These are phyloP conservation scores for Heliangelus exortis DNA, from an alignment of 2,797 vertebrate species.

Conservation along the genomic window DNA sequence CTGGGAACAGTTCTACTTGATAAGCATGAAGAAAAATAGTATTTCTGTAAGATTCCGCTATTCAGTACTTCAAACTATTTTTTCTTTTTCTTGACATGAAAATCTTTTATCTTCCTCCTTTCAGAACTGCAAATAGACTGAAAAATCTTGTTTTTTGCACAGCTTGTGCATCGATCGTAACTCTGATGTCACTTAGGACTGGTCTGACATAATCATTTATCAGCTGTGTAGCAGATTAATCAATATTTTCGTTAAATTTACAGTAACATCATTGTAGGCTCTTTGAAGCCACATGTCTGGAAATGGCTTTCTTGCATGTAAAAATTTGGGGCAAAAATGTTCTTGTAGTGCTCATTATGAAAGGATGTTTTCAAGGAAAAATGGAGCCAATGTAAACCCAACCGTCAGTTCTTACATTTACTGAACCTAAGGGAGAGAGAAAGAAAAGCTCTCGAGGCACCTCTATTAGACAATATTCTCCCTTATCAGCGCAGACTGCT, in stretches of 20 bases:
- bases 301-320: not conserved
- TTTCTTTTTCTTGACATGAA: not conserved
- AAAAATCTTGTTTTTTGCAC: not conserved
- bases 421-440: slow-evolving; percentile 57
- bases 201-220: not conserved
- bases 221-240: not conserved
- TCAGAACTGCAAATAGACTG: not conserved
- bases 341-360: not conserved
- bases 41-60: not conserved
- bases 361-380: not conserved
- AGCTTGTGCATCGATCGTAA: not conserved
- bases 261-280: not conserved
- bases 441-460: slow-evolving; percentile 30
- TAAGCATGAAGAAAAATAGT: not conserved
- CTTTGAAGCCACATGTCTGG: not conserved
- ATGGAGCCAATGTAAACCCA: not conserved
- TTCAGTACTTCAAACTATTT: not conserved
- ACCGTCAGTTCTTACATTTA: not conserved
- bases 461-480: slow-evolving; percentile 75
- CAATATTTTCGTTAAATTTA: not conserved
- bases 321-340: not conserved
- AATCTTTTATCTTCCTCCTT: not conserved
- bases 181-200: not conserved
- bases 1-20: not conserved
- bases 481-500: slow-evolving; percentile 76